Evolutionary conservation across 2,113 vertebrate genomes (phyloP).

Genomic region (Acrocephalus kingi): DNA sequence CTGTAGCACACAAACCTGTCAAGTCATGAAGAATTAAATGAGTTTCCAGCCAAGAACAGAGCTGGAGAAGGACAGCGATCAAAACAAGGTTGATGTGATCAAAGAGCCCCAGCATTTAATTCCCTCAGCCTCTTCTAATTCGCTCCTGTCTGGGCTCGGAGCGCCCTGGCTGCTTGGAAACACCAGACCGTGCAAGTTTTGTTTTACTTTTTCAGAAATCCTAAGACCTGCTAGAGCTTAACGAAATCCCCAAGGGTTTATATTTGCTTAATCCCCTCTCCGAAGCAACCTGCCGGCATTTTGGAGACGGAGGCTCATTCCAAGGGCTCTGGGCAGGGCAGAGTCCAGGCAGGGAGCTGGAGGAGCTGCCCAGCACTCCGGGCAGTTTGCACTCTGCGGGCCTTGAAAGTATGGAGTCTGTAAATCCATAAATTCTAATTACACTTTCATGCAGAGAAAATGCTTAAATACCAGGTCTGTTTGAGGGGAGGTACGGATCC

Average conservation of each 20-base stretch:
- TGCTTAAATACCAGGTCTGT: not conserved
- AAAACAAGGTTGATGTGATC: conserved; percentile 11
- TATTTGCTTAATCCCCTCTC: not conserved
- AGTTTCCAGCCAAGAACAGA: not conserved
- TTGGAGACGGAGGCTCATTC: not conserved
- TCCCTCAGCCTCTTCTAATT: not conserved
- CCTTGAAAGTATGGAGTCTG: fast-evolving
- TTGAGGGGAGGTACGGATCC: not conserved
- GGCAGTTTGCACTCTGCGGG: not conserved
- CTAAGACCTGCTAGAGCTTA: not conserved
- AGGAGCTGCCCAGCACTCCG: not conserved
- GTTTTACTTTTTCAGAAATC: conserved; percentile 14
- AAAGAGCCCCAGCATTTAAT: not conserved
- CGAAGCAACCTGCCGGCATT: not conserved
- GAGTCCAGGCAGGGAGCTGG: not conserved
- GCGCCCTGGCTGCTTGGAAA: not conserved
- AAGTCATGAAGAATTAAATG: not conserved
- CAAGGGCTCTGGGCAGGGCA: not conserved
- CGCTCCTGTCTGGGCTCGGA: not conserved
- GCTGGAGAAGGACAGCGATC: not conserved
- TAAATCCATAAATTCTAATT: too few species aligned
- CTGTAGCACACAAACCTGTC: not conserved
- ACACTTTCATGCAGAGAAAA: not conserved
- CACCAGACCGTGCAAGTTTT: not conserved
- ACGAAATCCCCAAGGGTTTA: not conserved